phyloP scores from a whole-genome alignment of 2,888 invertebrate species.

The Melolontha melolontha region DNA sequence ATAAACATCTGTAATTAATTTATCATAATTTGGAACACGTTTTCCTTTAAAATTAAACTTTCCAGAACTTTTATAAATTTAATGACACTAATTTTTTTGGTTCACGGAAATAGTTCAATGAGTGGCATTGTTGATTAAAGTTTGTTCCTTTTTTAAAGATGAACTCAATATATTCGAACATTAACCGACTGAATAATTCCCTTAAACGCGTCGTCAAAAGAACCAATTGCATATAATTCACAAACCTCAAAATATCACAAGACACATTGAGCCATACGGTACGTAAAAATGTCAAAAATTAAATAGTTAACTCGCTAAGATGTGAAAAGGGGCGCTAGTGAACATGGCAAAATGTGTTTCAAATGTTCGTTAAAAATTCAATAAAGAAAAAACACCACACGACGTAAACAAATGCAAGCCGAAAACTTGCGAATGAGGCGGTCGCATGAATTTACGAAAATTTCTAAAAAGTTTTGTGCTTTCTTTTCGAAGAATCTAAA shows the following conservation, averaged over 20 bases:
- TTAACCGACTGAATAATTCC: slow-evolving; percentile 22
- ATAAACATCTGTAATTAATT: no score
- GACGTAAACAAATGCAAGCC: background rate
- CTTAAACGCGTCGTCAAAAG: slow-evolving; percentile 12
- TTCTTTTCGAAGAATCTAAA: background rate
- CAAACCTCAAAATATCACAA: slow-evolving; percentile 67
- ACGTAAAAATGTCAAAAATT: slow-evolving; percentile 44
- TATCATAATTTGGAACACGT: no score
- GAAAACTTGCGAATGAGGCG: slow-evolving; percentile 2
- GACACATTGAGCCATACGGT: slow-evolving; percentile 66
- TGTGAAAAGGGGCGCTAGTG: slow-evolving; percentile 42
- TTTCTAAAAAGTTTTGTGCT: slow-evolving; percentile 11
- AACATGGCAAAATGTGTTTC: slow-evolving; percentile 61
- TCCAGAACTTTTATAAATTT: no score
- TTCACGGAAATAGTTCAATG: no score
- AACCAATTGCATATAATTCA: slow-evolving; percentile 53
- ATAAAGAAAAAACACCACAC: background rate
- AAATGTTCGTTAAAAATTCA: slow-evolving; percentile 44
- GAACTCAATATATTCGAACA: background rate
- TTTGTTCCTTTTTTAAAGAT: no score
- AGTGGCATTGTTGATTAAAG: no score
- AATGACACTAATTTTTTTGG: no score
- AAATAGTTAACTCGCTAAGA: slow-evolving; percentile 42
- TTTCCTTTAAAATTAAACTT: no score
- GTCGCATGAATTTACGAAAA: slow-evolving; percentile 12